These are phyloP conservation scores for Acrobasis suavella DNA, from an alignment of 2,888 invertebrate species.

Conservation along the genomic window DNA sequence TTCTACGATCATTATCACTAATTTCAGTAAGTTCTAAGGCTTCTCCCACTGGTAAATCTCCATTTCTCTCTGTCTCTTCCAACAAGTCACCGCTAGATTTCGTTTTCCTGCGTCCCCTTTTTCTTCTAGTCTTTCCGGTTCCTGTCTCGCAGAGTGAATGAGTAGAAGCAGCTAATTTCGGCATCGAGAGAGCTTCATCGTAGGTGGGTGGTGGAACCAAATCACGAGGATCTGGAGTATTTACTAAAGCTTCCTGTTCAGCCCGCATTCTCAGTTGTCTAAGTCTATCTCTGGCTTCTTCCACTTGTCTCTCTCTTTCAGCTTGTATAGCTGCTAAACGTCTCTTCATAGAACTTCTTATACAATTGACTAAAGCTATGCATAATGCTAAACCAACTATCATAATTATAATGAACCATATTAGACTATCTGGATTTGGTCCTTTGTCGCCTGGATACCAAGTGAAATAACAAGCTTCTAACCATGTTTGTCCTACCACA, in stretches of 20 bases:
- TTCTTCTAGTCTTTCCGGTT: conserved; percentile 64
- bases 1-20: conserved; percentile 47
- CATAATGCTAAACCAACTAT: conserved; percentile 79
- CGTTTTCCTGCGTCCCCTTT: conserved; percentile 73
- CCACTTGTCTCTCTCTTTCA: conserved; percentile 80
- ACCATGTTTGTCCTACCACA: conserved; percentile 86
- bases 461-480: conserved; percentile 83
- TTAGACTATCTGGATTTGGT: conserved; percentile 73
- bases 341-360: conserved; percentile 80
- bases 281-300: conserved; percentile 81
- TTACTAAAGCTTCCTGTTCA: conserved; percentile 80
- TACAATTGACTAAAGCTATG: conserved; percentile 77
- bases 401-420: conserved; percentile 83
- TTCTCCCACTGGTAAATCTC: conserved; percentile 49
- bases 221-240: conserved; percentile 87
- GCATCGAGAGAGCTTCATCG: conserved; percentile 89
- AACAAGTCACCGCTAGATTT: conserved; percentile 77
- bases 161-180: conserved; percentile 84
- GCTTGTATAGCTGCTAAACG: conserved; percentile 75
- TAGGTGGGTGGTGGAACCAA: conserved; percentile 88
- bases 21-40: conserved; percentile 58
- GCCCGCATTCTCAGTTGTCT: conserved; percentile 78
- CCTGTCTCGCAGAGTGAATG: conserved; percentile 79
- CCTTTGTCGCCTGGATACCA: conserved; percentile 80
- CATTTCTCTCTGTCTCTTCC: conserved; percentile 73